Percentiles rank a stretch among this genome's conserved stretches.
These are phyloP conservation scores for Diadema setosum DNA, from an alignment of 35 echinoderm and acorn worm species.

Conservation along the genomic window DNA sequence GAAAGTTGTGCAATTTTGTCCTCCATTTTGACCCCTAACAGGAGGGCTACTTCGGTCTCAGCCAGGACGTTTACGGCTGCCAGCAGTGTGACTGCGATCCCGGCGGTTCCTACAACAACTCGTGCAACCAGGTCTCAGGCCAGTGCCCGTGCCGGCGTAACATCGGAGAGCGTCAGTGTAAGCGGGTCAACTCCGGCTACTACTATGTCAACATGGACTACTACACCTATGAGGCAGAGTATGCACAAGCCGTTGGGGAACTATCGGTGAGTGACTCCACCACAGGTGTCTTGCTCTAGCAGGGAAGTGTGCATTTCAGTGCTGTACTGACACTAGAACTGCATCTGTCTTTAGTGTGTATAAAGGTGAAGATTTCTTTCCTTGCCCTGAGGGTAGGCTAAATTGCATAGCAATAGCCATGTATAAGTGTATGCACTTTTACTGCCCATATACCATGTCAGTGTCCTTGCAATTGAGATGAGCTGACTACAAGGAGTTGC, in stretches of 20 bases:
- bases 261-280: constrained; percentile 29
- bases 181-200: constrained; percentile 77
- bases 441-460: too few relatives aligned
- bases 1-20: background rate
- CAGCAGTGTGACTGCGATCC: constrained; percentile 84
- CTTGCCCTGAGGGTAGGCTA: too few relatives aligned
- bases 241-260: constrained; percentile 35
- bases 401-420: too few relatives aligned
- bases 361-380: too few relatives aligned
- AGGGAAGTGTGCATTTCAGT: too few relatives aligned
- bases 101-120: constrained; percentile 88
- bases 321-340: too few relatives aligned
- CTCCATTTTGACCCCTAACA: background rate
- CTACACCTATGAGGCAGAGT: constrained; percentile 90
- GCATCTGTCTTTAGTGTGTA: too few relatives aligned
- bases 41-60: constrained; percentile 85
- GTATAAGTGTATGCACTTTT: too few relatives aligned
- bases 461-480: too few relatives aligned
- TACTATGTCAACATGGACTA: constrained; percentile 76
- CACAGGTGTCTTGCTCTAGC: too few relatives aligned
- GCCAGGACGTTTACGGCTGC: constrained; percentile 74
- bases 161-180: constrained; percentile 61
- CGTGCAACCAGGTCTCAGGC: constrained; percentile 47
- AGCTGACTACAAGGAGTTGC: too few relatives aligned
- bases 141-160: constrained; percentile 74